A percentile compares a stretch with the other conserved stretches of the same genome.
Conservation (phyloP, 2,797 vertebrate genomes). For the Morus bassanus region DNA sequence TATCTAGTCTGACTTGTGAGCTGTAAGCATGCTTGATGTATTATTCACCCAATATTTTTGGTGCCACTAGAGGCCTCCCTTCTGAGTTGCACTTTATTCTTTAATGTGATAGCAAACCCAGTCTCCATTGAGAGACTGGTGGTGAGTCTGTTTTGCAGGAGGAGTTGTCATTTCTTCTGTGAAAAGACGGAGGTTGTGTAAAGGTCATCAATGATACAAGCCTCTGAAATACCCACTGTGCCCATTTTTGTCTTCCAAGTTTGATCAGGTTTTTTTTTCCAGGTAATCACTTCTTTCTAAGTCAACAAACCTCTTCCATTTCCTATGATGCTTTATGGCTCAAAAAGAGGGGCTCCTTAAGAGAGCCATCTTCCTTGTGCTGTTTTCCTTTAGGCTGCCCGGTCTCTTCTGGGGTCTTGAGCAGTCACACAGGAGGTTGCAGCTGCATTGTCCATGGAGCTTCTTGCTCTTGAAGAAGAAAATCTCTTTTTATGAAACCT, state of each 20-base stretch:
- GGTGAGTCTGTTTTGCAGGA: background rate
- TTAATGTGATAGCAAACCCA: background rate
- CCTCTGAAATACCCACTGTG: background rate
- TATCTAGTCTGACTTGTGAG: background rate
- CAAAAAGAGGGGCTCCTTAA: background rate
- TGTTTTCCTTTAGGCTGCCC: background rate
- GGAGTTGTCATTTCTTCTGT: fast-evolving
- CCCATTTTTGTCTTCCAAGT: background rate
- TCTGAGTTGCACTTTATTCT: background rate
- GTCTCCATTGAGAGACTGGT: background rate
- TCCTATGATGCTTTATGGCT: background rate
- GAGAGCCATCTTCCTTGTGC: background rate
- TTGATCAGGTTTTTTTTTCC: background rate
- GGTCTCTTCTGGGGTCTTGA: background rate
- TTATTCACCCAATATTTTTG: background rate
- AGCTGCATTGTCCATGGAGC: background rate
- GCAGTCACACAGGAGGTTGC: background rate
- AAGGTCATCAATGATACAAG: background rate
- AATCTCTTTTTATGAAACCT: background rate
- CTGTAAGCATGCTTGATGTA: background rate
- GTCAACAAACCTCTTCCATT: background rate
- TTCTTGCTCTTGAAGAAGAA: background rate
- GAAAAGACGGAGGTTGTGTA: background rate
- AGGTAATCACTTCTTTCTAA: background rate
- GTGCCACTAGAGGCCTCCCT: conserved; percentile 27